These are phyloP conservation scores for Plebejus melissa DNA, from an alignment of 2,888 invertebrate species.

Conservation along the genomic window DNA sequence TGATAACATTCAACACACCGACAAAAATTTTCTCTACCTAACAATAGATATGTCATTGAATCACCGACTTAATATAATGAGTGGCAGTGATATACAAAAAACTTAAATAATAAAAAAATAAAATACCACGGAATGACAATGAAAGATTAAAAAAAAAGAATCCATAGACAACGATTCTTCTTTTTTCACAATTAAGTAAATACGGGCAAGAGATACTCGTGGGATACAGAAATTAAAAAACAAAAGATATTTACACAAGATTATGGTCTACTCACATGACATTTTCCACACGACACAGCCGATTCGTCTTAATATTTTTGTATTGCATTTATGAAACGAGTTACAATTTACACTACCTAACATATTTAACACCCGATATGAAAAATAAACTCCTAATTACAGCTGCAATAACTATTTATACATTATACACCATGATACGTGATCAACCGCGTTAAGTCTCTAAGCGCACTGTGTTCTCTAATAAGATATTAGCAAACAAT, in stretches of 20 bases:
- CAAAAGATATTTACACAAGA: slow-evolving; percentile 62
- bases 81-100: slow-evolving; percentile 55
- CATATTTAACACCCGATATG: slow-evolving; percentile 78
- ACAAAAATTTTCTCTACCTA: slow-evolving; percentile 70
- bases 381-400: slow-evolving; percentile 79
- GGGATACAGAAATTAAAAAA: slow-evolving; percentile 29
- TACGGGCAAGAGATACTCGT: slow-evolving; percentile 43
- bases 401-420: slow-evolving; percentile 79
- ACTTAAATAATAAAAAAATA: slow-evolving; percentile 29
- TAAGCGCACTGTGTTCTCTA: slow-evolving; percentile 69
- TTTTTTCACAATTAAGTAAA: slow-evolving; percentile 26
- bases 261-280: slow-evolving; percentile 64
- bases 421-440: slow-evolving; percentile 70
- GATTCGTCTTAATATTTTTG: slow-evolving; percentile 69
- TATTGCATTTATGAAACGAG: slow-evolving; percentile 71
- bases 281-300: slow-evolving; percentile 75
- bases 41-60: slow-evolving; percentile 75
- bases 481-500: slow-evolving; percentile 62
- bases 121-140: slow-evolving; percentile 24
- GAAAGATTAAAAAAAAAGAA: slow-evolving; percentile 20
- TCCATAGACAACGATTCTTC: slow-evolving; percentile 17
- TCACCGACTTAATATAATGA: slow-evolving; percentile 68
- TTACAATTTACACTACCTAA: slow-evolving; percentile 74
- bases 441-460: slow-evolving; percentile 62
- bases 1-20: slow-evolving; percentile 48